These are phyloP conservation scores for Rhadinocentrus ornatus DNA, from an alignment of 2,797 vertebrate genomes.

Conservation along the genomic window DNA sequence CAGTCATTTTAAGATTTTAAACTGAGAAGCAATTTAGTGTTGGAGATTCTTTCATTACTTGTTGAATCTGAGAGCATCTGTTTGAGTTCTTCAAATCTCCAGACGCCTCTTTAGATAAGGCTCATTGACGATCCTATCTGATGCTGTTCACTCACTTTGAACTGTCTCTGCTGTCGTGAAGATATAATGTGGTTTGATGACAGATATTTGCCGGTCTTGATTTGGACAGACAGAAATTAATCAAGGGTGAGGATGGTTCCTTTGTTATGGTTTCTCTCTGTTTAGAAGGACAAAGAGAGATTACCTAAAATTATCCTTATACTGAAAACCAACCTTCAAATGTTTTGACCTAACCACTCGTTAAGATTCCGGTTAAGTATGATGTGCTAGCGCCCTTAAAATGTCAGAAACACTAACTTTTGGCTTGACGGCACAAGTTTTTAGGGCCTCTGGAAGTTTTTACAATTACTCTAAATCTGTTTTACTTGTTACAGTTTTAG, in stretches of 20 bases:
- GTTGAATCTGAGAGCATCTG: constrained; percentile 11
- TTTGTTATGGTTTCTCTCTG: constrained; percentile 3
- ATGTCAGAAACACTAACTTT: constrained; percentile 46
- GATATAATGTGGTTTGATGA: constrained; percentile 27
- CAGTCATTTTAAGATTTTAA: constrained; percentile 4
- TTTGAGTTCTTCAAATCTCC: constrained; percentile 20
- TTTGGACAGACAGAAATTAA: constrained; percentile 10
- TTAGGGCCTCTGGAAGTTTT: constrained; percentile 40
- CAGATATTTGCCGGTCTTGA: constrained; percentile 27
- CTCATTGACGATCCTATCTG: constrained; percentile 52
- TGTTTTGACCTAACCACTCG: background rate
- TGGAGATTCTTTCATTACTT: background rate
- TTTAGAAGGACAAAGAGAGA: background rate
- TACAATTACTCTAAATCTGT: constrained; percentile 46
- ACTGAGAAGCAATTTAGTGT: background rate
- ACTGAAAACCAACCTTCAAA: background rate
- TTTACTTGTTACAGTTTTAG: constrained; percentile 52
- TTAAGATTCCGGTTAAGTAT: background rate
- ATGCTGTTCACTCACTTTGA: constrained; percentile 41
- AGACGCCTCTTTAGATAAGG: constrained; percentile 37
- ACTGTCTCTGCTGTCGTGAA: constrained; percentile 33
- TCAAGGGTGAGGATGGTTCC: background rate
- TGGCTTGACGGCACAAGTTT: constrained; percentile 36
- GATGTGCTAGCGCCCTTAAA: background rate
- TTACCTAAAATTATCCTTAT: background rate